Evolutionary conservation across 2,797 vertebrate species (phyloP).

Genomic region (Phoeniculus purpureus): DNA sequence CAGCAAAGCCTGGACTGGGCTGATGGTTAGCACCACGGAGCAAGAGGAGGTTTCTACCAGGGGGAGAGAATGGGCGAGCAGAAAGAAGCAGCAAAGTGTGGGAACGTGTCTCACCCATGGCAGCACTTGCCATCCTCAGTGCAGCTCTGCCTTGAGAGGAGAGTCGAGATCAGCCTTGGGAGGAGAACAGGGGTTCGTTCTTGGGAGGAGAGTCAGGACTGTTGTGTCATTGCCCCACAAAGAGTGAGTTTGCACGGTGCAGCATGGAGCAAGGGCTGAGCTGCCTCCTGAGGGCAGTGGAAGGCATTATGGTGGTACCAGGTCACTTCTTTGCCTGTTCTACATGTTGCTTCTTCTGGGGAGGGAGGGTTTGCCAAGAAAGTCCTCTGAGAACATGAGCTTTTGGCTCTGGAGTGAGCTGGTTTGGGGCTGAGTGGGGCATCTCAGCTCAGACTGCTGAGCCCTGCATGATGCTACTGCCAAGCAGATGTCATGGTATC

Average conservation of each 20-base stretch:
- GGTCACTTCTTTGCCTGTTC: background rate
- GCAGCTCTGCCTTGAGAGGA: accelerated
- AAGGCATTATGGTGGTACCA: accelerated
- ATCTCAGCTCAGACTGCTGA: background rate
- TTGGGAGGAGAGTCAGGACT: accelerated
- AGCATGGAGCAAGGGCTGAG: background rate
- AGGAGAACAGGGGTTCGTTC: too few relatives aligned
- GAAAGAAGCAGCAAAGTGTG: background rate
- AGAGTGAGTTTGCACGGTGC: background rate
- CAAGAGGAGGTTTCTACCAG: accelerated
- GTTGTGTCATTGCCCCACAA: accelerated
- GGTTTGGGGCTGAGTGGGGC: background rate
- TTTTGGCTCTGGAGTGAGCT: background rate
- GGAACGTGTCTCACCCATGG: accelerated
- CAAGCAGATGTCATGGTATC: background rate
- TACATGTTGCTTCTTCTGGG: background rate
- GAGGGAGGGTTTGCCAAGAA: background rate
- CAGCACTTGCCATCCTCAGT: accelerated
- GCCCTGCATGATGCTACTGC: background rate
- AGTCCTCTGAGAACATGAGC: accelerated
- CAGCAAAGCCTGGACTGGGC: accelerated
- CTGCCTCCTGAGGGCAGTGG: background rate
- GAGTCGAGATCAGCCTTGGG: accelerated
- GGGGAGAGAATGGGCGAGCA: background rate
- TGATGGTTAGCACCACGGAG: background rate